phyloP scores from a whole-genome alignment of 1,140 invertebrate species.

The Cephus cinctus region DNA sequence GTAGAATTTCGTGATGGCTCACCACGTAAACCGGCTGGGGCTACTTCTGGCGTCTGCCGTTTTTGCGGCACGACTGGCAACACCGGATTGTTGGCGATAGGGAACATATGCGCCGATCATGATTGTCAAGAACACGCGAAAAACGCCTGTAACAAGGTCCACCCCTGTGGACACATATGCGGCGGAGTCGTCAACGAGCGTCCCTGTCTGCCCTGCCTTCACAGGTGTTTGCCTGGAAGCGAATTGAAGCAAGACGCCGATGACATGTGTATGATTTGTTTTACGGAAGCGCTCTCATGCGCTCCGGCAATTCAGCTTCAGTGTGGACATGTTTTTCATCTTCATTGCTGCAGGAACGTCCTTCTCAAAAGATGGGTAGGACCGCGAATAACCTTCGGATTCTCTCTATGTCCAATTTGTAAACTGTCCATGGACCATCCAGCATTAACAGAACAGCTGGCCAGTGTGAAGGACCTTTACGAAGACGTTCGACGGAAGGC shows the following conservation, averaged over 20 bases:
- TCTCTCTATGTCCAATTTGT: conserved; percentile 95
- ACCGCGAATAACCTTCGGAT: conserved; percentile 94
- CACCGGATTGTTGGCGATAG: conserved; percentile 83
- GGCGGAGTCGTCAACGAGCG: conserved; percentile 84
- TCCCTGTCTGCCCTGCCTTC: conserved; percentile 84
- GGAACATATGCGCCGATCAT: conserved; percentile 89
- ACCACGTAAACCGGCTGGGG: conserved; percentile 39
- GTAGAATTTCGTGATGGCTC: conserved; percentile 88
- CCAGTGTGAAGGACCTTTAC: conserved; percentile 77
- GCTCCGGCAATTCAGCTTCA: conserved; percentile 91
- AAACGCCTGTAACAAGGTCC: conserved; percentile 80
- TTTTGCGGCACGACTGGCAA: conserved; percentile 88
- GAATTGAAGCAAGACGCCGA: conserved; percentile 90
- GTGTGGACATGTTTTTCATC: conserved; percentile 96
- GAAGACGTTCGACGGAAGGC: conserved; percentile 94
- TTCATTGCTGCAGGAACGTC: conserved; percentile 86
- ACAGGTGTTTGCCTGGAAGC: conserved; percentile 75
- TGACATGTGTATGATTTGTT: conserved; percentile 99
- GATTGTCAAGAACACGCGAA: conserved; percentile 89
- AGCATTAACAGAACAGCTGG: conserved; percentile 73
- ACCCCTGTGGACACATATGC: conserved; percentile 89
- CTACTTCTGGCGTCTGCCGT: conserved; percentile 77
- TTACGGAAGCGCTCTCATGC: conserved; percentile 91
- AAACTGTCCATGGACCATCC: conserved; percentile 89
- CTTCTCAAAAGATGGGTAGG: conserved; percentile 89